A percentile compares a stretch with the other conserved stretches of the same genome.
Conservation (phyloP, 2,888 invertebrate genomes). For the Fragum sueziense region DNA sequence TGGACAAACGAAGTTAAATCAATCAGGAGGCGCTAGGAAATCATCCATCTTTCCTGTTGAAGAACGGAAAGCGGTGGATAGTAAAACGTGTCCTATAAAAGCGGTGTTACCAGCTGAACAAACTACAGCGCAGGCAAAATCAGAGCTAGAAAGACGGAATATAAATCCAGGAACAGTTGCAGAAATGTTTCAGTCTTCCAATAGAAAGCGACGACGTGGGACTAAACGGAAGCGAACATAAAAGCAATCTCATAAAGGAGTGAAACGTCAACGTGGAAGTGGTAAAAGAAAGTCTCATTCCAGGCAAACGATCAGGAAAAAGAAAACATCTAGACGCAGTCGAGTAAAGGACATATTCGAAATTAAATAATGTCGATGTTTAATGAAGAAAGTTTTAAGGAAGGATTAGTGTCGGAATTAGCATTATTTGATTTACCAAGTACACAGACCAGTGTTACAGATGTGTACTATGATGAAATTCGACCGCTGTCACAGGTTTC, state of each 20-base stretch:
- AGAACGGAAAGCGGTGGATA: background rate
- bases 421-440: slow-evolving; percentile 52
- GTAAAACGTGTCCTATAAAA: slow-evolving; percentile 23
- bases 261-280: no score
- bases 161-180: slow-evolving; percentile 36
- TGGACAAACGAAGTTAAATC: background rate
- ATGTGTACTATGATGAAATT: slow-evolving; percentile 52
- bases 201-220: background rate
- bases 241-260: no score
- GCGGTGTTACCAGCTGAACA: slow-evolving; percentile 35
- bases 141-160: slow-evolving; percentile 30
- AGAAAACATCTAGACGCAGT: no score
- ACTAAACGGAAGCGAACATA: background rate
- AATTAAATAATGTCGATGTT: slow-evolving; percentile 52
- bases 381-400: slow-evolving; percentile 46
- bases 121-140: slow-evolving; percentile 33
- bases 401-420: slow-evolving; percentile 49
- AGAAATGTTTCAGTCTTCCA: slow-evolving; percentile 14
- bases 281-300: background rate
- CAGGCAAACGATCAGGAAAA: background rate
- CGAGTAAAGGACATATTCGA: slow-evolving; percentile 36
- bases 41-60: slow-evolving; percentile 24
- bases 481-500: slow-evolving; percentile 46
- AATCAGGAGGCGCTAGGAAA: slow-evolving; percentile 26
- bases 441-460: slow-evolving; percentile 52